Conservation (phyloP, 2,888 invertebrate genomes). For the Drosophila suboccidentalis region DNA sequence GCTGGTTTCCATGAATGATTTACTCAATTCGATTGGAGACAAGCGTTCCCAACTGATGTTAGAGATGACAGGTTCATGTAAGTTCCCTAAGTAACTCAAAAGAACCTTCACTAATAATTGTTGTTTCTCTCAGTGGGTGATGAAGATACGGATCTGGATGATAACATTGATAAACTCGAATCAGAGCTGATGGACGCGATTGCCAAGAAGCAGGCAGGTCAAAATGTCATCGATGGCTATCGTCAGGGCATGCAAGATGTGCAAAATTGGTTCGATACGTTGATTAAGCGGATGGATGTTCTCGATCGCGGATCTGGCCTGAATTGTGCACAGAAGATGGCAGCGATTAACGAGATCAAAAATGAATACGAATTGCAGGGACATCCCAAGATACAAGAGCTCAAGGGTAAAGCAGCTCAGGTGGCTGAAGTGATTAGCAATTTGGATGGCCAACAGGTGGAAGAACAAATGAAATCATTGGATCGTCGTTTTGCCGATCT, state of each 20-base stretch:
- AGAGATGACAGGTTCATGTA: constrained; percentile 90
- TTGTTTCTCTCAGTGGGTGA: constrained; percentile 81
- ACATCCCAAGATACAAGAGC: constrained; percentile 89
- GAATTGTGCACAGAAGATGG: constrained; percentile 92
- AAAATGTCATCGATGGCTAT: constrained; percentile 92
- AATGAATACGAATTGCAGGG: constrained; percentile 91
- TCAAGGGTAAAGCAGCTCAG: constrained; percentile 90
- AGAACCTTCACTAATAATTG: background rate
- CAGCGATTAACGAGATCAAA: constrained; percentile 90
- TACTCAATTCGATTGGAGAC: constrained; percentile 91
- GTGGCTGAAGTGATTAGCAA: constrained; percentile 94
- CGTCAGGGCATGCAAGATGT: constrained; percentile 91
- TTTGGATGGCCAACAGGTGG: constrained; percentile 95
- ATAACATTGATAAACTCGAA: constrained; percentile 90
- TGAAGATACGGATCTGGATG: constrained; percentile 90
- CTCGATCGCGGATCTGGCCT: constrained; percentile 94
- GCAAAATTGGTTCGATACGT: constrained; percentile 92
- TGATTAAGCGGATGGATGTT: constrained; percentile 92
- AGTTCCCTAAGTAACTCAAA: constrained; percentile 51
- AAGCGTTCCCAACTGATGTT: constrained; percentile 91
- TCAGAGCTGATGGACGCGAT: constrained; percentile 90
- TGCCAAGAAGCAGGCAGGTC: constrained; percentile 91
- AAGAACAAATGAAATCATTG: constrained; percentile 94
- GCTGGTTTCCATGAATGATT: constrained; percentile 93
- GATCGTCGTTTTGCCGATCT: constrained; percentile 94